Base-by-base conservation (phyloP, 2,797 vertebrate species). In the Leptatherina wallacei region DNA sequence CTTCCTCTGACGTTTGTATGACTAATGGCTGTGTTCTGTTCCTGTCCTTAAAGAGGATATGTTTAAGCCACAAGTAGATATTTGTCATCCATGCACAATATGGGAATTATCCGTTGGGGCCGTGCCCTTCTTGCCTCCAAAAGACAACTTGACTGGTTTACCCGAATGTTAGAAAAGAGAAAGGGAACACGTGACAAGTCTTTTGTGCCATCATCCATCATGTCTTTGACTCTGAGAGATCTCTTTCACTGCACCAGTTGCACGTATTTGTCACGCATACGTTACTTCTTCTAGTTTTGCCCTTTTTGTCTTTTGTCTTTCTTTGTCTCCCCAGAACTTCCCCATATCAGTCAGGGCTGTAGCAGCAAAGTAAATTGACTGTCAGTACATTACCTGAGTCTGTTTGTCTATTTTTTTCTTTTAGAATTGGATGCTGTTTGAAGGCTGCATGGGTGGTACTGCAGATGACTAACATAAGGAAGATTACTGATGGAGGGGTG, bases 121-220 rank as follows among this genome's bases (percentile, higher is more conserved):
- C 0, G 3, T 73, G 38, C 67, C 66, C 29, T 54, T 14, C 20
- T 36, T 1, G 16, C 38, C 44, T 74, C 66, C 18, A 24, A 52
- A 61, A 58, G 71, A 68, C 13, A 30, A 64, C 65, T 51, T 35
- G 52, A 78, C 87, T 74, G 70, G 78, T 89, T 83, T 47, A 32
- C 78, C 69, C 10, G 32, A 74, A 20, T 20, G 22, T 22, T 27
- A 65, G 38, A 71, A 38, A 49, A 54, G 54, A 54, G 30, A 44
- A 35, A 75, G 27, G 56, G 49, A 20, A 73, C 52, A 36, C 57
- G 33, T 12, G 36, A 59, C 30, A 75, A 20, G 36, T 71, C 32
- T 40, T 81, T 75, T 71, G 54, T 73, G 38, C 74, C 6, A 52
- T 38, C 55, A 47, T 70, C 47, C 69, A 51, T 81, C 70, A 69